Evolutionary conservation across 2,888 invertebrate genomes (phyloP), one percentile per base, ranked within the genome.

Genomic region (Amiota minor): DNA sequence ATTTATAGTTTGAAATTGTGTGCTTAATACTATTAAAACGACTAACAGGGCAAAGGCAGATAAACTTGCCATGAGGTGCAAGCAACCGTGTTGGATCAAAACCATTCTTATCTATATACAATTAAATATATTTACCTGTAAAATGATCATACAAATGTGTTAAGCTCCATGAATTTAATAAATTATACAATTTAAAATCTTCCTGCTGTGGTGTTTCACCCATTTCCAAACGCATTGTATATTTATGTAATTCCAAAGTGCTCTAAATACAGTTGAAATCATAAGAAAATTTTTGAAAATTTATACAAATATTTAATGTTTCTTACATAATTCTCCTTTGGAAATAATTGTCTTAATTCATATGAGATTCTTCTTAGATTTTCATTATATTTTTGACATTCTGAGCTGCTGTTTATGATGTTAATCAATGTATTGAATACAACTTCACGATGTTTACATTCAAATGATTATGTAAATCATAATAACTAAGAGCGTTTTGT

Each of bases 141-240:
- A 68, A 68, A 53, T 68, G 67, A 14, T 68, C 67, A 14, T 68
- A 68, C 9, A 68, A 53, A 53, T 68, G 67, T 50, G 20, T 14
- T 14, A 53, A 53, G 9, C 53, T 53, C 67, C 67, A 68, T 14
- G 67, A 53, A 14, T 53, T 50, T 9, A 68, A 18, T 35, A 68
- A 23, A 68, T 50, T 68, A 10, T 50, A 53, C 35, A 68, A 53
- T 14, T 53, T 18, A 2, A 23, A 0, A 35, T 68, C 67, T 8
- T 65, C 65, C 9, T 35, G 2, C 11, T 20, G 20, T n/a, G 11
- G 23, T 12, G 14, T 9, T 53, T 68, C 49, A 23, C n/a, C 23
- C 23, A 49, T 50, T 49, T 68, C 14, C 50, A 14, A 18, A n/a
- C 67, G 53, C 53, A 35, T 53, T 9, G 53, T 10, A 11, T 53